Evolutionary conservation across 2,113 vertebrate genomes (phyloP).

Genomic region (Martes martes): DNA sequence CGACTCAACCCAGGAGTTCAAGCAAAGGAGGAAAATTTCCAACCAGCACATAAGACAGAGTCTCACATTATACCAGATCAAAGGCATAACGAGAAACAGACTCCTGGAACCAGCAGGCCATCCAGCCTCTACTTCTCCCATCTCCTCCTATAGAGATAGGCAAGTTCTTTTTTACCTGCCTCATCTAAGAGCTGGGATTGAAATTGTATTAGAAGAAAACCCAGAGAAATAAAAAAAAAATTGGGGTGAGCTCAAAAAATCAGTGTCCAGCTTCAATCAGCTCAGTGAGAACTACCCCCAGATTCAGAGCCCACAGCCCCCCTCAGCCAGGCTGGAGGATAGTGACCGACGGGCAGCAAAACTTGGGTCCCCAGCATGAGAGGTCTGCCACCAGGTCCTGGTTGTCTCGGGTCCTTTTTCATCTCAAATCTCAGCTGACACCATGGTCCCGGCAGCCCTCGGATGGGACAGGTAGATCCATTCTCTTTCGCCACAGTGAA

Average conservation of each 20-base stretch:
- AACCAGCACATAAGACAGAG: neutral
- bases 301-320: neutral
- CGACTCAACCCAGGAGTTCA: neutral
- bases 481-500: neutral
- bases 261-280: no score
- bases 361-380: neutral
- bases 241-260: neutral
- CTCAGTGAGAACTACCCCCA: neutral
- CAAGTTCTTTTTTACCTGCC: neutral
- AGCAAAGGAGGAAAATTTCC: neutral
- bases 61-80: neutral
- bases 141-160: neutral
- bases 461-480: neutral
- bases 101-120: neutral
- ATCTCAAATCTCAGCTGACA: neutral
- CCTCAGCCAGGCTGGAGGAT: no score
- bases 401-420: neutral
- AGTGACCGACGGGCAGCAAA: neutral
- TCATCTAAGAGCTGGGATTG: neutral
- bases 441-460: neutral
- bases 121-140: neutral
- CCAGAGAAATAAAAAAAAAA: neutral
- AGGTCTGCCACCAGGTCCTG: no score
- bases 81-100: neutral
- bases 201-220: neutral